Evolutionary conservation across 2,113 vertebrate genomes (phyloP), one percentile per base, ranked within the genome.

Genomic region (Proterorhinus semilunaris): DNA sequence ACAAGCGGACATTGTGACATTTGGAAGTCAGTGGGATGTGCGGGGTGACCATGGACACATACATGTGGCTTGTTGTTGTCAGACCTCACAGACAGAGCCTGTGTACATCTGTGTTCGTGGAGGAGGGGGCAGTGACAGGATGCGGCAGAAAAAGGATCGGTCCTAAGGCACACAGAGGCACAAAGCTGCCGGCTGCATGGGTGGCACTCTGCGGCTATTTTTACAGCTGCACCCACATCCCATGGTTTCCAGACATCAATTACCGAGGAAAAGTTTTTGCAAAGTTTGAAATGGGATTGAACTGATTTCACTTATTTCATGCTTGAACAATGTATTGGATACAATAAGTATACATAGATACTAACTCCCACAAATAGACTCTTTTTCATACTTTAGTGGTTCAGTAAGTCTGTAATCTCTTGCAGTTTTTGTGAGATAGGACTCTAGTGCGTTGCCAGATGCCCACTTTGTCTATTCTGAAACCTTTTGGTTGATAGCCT

Each of bases 221-320:
- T 91, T 88, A 90, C 91, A 91, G 90, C 91, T 92, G 91, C 80
- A 69, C 82, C 76, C 78, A 76, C 68, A 78, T 75, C 76, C 83
- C 66, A 72, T 62, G 66, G 74, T 55, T 72, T 75, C 70, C 73
- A 71, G 53, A 73, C 83, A 81, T 74, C 68, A 12, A 58, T 58
- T 58, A 58, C 54, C 6, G 15, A 13, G 10, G 13, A 9, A 42
- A 58, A 58, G 27, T 58, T 58, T 15, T 10, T 6, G 55, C 27
- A 13, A 55, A 55, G 55, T 72, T 80, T 75, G 55, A 69, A 73
- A 78, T 46, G 36, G 16, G 59, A 15, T 62, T 55, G 21, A 21
- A 21, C 21, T 21, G 21, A 21, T 21, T 62, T 62, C 16, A 62
- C 27, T 58, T 42, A 42, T 11, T 51, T 1, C 17, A 6, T 27